These are phyloP conservation scores for Montipora foliosa DNA, from an alignment of 64 coral and sea anemone genomes.

Conservation along the genomic window DNA sequence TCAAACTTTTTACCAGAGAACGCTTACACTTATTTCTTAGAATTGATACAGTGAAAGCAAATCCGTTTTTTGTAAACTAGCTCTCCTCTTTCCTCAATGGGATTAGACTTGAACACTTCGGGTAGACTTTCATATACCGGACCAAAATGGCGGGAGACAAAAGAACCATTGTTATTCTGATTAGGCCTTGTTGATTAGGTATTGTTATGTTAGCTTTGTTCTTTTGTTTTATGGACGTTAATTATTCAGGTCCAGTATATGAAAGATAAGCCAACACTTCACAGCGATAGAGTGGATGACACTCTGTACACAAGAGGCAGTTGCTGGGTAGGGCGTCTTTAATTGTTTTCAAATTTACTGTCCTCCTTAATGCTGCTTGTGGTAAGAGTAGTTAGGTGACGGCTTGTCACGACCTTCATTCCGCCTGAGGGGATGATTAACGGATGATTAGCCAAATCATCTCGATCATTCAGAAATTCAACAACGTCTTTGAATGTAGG, in stretches of 20 bases:
- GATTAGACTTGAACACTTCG: neutral
- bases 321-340: neutral
- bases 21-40: too few relatives aligned
- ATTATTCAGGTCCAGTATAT: too few relatives aligned
- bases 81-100: constrained; percentile 3
- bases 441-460: neutral
- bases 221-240: too few relatives aligned
- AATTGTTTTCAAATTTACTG: neutral
- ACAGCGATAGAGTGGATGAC: constrained; percentile 35
- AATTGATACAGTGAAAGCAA: too few relatives aligned
- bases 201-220: too few relatives aligned
- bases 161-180: too few relatives aligned
- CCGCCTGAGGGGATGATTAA: neutral
- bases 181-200: too few relatives aligned
- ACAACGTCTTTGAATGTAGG: constrained; percentile 33
- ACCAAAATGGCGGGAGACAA: too few relatives aligned
- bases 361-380: neutral
- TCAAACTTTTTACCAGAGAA: too few relatives aligned
- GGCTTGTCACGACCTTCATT: neutral
- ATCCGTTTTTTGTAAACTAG: neutral
- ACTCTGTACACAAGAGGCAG: constrained; percentile 12
- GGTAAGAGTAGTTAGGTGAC: too few relatives aligned
- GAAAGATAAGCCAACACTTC: neutral
- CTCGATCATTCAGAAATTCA: constrained; percentile 17
- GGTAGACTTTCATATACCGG: too few relatives aligned